These are phyloP conservation scores for Stictocephala bisonia DNA, from an alignment of 2,888 invertebrate species.

Conservation along the genomic window DNA sequence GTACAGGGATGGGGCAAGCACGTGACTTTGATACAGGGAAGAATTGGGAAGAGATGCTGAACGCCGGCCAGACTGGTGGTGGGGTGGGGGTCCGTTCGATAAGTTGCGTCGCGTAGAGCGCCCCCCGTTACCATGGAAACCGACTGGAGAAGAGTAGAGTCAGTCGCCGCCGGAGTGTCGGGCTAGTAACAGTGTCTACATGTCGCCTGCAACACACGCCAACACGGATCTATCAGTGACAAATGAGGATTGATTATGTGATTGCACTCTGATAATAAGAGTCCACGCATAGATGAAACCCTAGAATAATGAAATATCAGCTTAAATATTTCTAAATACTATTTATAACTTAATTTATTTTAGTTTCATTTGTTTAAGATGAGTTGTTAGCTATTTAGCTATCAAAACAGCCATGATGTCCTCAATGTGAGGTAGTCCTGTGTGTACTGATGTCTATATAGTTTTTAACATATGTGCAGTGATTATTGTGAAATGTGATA, in stretches of 20 bases:
- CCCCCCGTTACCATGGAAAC: slow-evolving; percentile 17
- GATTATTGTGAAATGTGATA: slow-evolving; percentile 25
- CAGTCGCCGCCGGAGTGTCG: too few relatives aligned
- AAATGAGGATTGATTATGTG: too few relatives aligned
- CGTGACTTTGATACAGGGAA: slow-evolving; percentile 25
- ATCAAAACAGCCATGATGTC: too few relatives aligned
- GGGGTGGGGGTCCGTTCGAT: slow-evolving; percentile 18
- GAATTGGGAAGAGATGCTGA: slow-evolving; percentile 20
- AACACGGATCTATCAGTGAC: too few relatives aligned
- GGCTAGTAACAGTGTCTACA: too few relatives aligned
- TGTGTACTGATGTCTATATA: background rate
- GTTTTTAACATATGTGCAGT: too few relatives aligned
- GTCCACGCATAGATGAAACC: too few relatives aligned
- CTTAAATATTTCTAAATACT: too few relatives aligned
- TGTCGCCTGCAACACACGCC: too few relatives aligned
- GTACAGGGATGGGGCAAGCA: slow-evolving; percentile 4
- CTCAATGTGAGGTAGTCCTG: background rate
- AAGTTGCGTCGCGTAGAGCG: slow-evolving; percentile 29
- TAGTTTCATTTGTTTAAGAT: background rate
- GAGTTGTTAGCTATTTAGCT: background rate
- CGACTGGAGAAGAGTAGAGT: slow-evolving; percentile 10
- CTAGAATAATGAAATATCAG: too few relatives aligned
- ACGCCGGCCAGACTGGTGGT: slow-evolving; percentile 16
- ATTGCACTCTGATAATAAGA: too few relatives aligned
- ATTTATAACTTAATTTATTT: background rate